Evolutionary conservation across 2,888 invertebrate genomes (phyloP), one percentile per base, ranked within the genome.

Genomic region (Leptinotarsa rubiginosa): DNA sequence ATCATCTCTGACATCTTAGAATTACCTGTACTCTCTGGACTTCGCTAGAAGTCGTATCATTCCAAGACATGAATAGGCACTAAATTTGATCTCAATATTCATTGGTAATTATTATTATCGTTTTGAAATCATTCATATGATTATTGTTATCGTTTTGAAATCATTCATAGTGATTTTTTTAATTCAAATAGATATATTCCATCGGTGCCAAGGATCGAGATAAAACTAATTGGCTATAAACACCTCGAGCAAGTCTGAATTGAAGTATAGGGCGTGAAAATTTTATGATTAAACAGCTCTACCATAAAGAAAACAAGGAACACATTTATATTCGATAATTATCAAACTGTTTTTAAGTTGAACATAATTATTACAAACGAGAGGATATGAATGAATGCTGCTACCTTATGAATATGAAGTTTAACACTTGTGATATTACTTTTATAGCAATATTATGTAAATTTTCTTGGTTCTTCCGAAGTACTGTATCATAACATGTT

Each of bases 341-440:
- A 56, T 56, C 22, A 15, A 12, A 22, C 10, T 3, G n/a, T 56
- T 56, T 56, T 56, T 56, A 13, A 22, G 22, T 20, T 15, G 56
- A 56, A 56, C 56, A 22, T 56, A 56, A 56, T 56, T 22, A 22
- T 22, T 13, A 56, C 12, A 56, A 56, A 56, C 22, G 22, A 56
- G 22, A 56, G 56, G 56, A 22, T 25, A 56, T 56, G 56, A 56
- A 56, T 56, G 25, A 62, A 62, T 31, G 41, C n/a, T 62, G 62
- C 41, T 62, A 31, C 62, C 41, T 62, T 25, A 62, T 62, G 25
- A 62, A 62, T 31, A 62, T 62, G 56, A 56, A 56, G 41, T 31
- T 62, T 41, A 62, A 62, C 62, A 62, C 62, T 62, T 62, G 31
- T 62, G 25, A 62, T 62, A 62, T 62, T 15, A 62, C 62, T 62